A percentile compares a stretch with the other conserved stretches of the same genome.
These are phyloP conservation scores for Hystrix cristata DNA, from an alignment of 2,113 vertebrate species.

Conservation along the genomic window DNA sequence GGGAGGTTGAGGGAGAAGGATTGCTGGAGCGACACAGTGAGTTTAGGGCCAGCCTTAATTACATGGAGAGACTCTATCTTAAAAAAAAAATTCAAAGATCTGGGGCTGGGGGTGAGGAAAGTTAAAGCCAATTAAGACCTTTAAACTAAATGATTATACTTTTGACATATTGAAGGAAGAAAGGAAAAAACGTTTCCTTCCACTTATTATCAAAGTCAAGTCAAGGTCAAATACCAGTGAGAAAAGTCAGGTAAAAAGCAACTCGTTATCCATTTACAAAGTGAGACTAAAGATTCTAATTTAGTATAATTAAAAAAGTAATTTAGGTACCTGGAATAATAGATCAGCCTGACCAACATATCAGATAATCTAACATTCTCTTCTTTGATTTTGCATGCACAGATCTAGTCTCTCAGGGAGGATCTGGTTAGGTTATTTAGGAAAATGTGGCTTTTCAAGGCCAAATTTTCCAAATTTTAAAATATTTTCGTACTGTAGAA, in stretches of 20 bases:
- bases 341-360: not conserved
- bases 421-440: not conserved
- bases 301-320: constrained; percentile 4
- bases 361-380: not conserved
- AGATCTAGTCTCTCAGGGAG: not conserved
- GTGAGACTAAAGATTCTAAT: constrained; percentile 10
- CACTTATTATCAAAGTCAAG: constrained; percentile 10
- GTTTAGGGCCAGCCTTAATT: not conserved
- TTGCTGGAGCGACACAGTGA: not conserved
- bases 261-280: not conserved
- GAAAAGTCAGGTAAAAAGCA: not conserved
- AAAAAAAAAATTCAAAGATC: not conserved
- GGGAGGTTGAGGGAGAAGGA: not conserved
- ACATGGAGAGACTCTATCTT: not conserved
- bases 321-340: not conserved
- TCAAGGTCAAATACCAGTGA: not conserved
- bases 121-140: not conserved
- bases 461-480: not conserved
- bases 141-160: not conserved
- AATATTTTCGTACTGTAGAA: not conserved
- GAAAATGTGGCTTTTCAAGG: not conserved
- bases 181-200: not conserved
- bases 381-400: not conserved
- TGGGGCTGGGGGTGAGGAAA: not conserved
- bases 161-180: not conserved